Percentiles rank a stretch among this genome's conserved stretches.
These are phyloP conservation scores for Phaethon lepturus DNA, from an alignment of 2,113 vertebrate species.

Conservation along the genomic window DNA sequence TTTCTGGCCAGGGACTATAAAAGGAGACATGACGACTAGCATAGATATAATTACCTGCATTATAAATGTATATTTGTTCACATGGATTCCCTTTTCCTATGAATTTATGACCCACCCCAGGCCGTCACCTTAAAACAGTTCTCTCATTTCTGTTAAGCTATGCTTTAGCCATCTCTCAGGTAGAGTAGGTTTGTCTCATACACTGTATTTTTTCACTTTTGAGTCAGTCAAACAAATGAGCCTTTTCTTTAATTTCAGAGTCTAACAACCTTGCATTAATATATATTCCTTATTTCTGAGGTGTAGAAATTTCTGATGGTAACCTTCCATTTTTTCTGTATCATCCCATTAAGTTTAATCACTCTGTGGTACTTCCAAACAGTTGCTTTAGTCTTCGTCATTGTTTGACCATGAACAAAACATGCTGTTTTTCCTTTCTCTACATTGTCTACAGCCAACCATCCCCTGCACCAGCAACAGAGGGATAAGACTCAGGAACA, in stretches of 20 bases:
- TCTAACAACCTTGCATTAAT: background rate
- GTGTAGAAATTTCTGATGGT: background rate
- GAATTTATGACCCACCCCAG: background rate
- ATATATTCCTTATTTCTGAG: background rate
- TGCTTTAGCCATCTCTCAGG: background rate
- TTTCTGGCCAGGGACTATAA: background rate
- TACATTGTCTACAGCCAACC: background rate
- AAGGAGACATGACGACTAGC: background rate
- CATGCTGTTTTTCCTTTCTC: background rate
- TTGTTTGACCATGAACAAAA: background rate
- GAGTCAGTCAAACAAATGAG: background rate
- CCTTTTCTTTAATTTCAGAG: background rate
- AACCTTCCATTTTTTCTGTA: background rate
- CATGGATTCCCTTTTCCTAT: background rate
- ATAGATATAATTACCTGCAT: background rate
- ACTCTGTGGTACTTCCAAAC: background rate
- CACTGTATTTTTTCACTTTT: background rate
- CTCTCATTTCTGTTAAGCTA: background rate
- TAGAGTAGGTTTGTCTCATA: background rate
- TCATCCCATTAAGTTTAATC: background rate
- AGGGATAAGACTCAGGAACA: background rate
- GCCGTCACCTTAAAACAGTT: background rate
- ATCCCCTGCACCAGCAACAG: background rate
- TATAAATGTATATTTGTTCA: background rate
- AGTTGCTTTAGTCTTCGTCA: background rate